These are phyloP conservation scores for Rhagonycha lutea DNA, from an alignment of 2,888 invertebrate genomes.

Conservation along the genomic window DNA sequence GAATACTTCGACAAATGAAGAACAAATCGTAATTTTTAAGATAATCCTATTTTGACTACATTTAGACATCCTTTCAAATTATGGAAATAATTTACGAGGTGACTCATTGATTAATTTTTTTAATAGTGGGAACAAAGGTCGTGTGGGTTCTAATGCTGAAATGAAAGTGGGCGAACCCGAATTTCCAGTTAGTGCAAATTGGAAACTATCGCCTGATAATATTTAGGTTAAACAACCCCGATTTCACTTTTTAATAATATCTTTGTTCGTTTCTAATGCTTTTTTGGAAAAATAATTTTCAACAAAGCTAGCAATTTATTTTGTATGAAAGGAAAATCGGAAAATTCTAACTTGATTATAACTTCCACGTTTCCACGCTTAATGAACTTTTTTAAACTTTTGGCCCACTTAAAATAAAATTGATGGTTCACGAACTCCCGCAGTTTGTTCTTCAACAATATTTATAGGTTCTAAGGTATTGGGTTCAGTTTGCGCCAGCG, in stretches of 20 bases:
- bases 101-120: neutral
- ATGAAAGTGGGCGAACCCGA: neutral
- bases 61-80: neutral
- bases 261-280: neutral
- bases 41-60: neutral
- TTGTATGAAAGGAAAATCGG: neutral
- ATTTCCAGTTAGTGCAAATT: neutral
- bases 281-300: neutral
- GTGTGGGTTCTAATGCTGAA: neutral
- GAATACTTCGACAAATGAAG: neutral
- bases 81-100: neutral
- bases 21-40: neutral
- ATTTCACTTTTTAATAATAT: neutral
- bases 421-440: neutral
- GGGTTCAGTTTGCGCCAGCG: constrained; percentile 3
- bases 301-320: neutral
- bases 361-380: neutral
- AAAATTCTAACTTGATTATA: neutral
- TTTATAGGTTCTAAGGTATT: neutral
- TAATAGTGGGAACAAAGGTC: neutral
- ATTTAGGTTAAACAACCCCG: neutral
- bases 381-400: neutral
- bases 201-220: neutral
- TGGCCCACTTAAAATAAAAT: constrained; percentile 4
- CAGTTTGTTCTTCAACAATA: neutral